Evolutionary conservation across 2,888 invertebrate species (phyloP).

Genomic region (Scaptomyza caliginosa): DNA sequence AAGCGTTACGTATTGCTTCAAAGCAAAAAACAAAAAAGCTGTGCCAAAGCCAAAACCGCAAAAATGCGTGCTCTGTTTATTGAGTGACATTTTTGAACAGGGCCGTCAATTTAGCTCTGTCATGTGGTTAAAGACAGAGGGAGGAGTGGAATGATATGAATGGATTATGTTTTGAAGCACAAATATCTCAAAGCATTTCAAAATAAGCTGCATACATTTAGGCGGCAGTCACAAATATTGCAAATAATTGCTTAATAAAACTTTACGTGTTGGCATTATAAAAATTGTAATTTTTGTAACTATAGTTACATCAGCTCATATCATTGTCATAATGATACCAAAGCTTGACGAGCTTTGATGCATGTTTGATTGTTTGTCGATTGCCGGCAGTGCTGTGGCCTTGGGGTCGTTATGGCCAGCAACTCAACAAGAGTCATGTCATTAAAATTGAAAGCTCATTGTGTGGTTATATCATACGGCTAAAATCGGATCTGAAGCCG

Average conservation of each 20-base stretch:
- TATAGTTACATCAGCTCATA: not conserved
- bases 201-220: constrained; percentile 1
- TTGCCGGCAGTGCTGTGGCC: constrained; percentile 35
- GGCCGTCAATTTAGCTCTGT: constrained; percentile 18
- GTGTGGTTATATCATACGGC: constrained; percentile 25
- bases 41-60: constrained; percentile 17
- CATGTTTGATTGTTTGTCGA: constrained; percentile 40
- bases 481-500: constrained; percentile 20
- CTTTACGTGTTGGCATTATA: no score
- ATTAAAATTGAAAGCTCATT: constrained; percentile 11
- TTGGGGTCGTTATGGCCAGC: constrained; percentile 3
- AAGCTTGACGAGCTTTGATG: not conserved
- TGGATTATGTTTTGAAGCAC: constrained; percentile 1
- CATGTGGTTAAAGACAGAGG: constrained; percentile 8
- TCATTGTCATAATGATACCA: not conserved
- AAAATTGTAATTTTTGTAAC: no score
- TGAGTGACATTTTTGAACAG: constrained; percentile 29
- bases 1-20: constrained; percentile 19
- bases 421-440: not conserved
- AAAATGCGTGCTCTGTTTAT: constrained; percentile 36
- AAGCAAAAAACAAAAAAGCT: not conserved
- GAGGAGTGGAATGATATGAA: constrained; percentile 16
- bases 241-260: no score
- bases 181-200: not conserved
- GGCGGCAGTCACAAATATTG: not conserved